Base-by-base conservation (phyloP, 2,797 vertebrate species). In the Kryptolebias ocellatus region DNA sequence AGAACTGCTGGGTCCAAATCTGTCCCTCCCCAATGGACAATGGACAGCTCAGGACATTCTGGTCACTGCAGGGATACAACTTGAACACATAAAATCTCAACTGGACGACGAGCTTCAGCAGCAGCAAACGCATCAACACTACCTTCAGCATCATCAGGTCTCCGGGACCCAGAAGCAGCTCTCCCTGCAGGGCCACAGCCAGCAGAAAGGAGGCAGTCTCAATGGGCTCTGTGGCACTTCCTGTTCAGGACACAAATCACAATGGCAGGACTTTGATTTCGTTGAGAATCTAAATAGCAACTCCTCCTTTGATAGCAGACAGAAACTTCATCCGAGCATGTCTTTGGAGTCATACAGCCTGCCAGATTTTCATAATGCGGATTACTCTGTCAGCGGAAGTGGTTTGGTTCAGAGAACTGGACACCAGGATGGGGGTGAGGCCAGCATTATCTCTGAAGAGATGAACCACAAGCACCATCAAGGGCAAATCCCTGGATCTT, bases 31-130 rank as follows among this genome's bases (percentile, higher is more conserved):
- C 29, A 86, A 79, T 3, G 72, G 85, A 51, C 80, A 59, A 0
- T 94, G 94, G 94, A 51, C 79, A 9, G 53, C 82, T 17, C 85
- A 92, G 34, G 72, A 78, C 54, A 72, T 87, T 64, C 74, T 89
- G 0, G 6, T 55, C 18, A 74, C 52, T 20, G 34, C 83, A 15
- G 83, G 81, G 53, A 80, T 88, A 54, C 60, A 84, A 31, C 56
- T 88, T 10, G 76, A 79, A 47, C 82, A 79, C 49, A 76, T 75
- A 2, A 68, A 69, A 16, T 34, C 70, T 16, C 83, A 39, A 46
- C 42, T 70, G 52, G 34, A 81, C 5, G 78, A 60, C 63, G 18
- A 57, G 53, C 60, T 67, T 2, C 69, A 76, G 34, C 80, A 74
- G 49, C 49, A 52, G 20, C 18, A 39, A 5, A 39, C 17, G 60